phyloP scores from a whole-genome alignment of 1,140 invertebrate species.

The Ips typographus region DNA sequence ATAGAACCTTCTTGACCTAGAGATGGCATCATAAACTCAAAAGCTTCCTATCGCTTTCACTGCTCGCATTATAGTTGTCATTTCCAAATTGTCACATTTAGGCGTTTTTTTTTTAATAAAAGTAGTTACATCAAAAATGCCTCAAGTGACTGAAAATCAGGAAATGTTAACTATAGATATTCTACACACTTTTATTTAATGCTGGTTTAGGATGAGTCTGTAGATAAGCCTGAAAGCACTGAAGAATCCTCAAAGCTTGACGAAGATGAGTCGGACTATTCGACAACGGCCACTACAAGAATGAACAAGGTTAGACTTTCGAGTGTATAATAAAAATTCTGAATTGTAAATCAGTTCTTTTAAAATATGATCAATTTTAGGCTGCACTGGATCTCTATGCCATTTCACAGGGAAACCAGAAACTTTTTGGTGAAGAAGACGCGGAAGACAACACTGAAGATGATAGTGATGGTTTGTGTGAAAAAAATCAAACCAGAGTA shows the following conservation, averaged over 20 bases:
- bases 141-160: too few relatives aligned
- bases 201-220: slow-evolving; percentile 22
- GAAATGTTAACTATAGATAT: too few relatives aligned
- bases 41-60: too few relatives aligned
- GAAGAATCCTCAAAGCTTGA: slow-evolving; percentile 18
- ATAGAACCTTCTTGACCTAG: too few relatives aligned
- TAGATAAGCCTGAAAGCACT: slow-evolving; percentile 7
- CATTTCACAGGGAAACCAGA: slow-evolving; percentile 71
- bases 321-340: background rate
- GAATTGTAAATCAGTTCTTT: background rate
- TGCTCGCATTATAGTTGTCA: too few relatives aligned
- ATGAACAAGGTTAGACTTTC: slow-evolving; percentile 27
- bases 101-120: too few relatives aligned
- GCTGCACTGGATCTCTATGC: slow-evolving; percentile 79
- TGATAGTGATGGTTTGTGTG: slow-evolving; percentile 22
- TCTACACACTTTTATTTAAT: background rate
- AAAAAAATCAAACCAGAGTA: background rate
- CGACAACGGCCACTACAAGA: slow-evolving; percentile 8
- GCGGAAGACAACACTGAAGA: slow-evolving; percentile 31
- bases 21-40: too few relatives aligned
- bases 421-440: slow-evolving; percentile 62
- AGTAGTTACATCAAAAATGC: too few relatives aligned
- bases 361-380: slow-evolving; percentile 46
- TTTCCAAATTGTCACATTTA: too few relatives aligned
- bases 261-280: slow-evolving; percentile 28